Conservation (phyloP, 2,113 vertebrate species). For the Muntiacus reevesi region DNA sequence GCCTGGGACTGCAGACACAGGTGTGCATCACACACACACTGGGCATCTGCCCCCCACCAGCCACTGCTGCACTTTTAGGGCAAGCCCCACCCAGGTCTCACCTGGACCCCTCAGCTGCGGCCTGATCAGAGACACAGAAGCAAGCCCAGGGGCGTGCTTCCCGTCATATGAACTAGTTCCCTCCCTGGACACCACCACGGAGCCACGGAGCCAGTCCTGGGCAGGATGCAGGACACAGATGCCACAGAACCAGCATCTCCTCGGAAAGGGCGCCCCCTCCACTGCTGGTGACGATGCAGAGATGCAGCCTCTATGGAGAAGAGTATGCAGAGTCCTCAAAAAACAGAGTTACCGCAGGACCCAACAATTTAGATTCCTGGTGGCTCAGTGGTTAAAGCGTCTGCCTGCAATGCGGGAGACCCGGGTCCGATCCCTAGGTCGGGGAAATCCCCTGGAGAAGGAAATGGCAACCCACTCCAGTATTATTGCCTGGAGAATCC, state of each 20-base stretch:
- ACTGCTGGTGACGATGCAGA: neutral
- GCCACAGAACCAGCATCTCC: too few relatives aligned
- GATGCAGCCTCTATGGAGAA: neutral
- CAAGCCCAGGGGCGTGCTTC: neutral
- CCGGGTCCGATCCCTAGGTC: too few relatives aligned
- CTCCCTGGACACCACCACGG: accelerated
- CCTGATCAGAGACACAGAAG: neutral
- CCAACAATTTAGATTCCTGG: neutral
- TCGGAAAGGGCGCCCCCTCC: neutral
- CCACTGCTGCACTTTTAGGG: accelerated
- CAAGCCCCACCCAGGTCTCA: neutral
- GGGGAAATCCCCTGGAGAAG: too few relatives aligned
- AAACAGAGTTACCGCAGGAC: neutral
- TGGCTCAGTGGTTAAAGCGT: too few relatives aligned
- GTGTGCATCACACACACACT: accelerated
- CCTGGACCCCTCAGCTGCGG: neutral
- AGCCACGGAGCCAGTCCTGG: neutral
- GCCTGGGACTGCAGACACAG: neutral
- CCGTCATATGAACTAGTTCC: accelerated
- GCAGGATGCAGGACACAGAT: too few relatives aligned
- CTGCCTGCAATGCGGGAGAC: too few relatives aligned
- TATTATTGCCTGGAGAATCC: too few relatives aligned
- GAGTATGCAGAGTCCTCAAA: neutral
- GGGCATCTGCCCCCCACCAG: neutral
- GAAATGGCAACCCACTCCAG: too few relatives aligned